Conservation (phyloP, 2,888 invertebrate genomes). For the Ennomos erosarius region DNA sequence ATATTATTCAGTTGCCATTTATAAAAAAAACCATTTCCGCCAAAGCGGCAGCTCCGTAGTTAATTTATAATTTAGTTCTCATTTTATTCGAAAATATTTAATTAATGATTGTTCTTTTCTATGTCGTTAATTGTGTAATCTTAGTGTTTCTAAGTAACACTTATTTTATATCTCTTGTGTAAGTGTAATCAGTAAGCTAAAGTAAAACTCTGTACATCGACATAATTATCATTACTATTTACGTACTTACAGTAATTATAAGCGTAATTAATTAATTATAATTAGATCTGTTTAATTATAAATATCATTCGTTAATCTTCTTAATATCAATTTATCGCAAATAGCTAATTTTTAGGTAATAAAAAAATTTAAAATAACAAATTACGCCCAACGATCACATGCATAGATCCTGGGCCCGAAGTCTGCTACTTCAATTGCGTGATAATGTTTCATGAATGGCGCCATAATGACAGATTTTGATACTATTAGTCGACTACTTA, state of each 20-base stretch:
- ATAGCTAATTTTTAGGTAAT: neutral
- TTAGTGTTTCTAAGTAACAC: conserved; percentile 13
- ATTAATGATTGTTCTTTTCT: conserved; percentile 8
- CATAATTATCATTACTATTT: conserved; percentile 30
- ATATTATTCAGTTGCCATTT: conserved; percentile 19
- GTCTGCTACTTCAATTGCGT: too few relatives aligned
- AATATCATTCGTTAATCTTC: neutral
- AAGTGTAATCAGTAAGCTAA: conserved; percentile 1
- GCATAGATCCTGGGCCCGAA: too few relatives aligned
- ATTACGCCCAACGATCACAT: too few relatives aligned
- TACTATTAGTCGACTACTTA: too few relatives aligned
- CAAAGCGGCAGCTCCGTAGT: conserved; percentile 12
- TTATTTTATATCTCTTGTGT: conserved; percentile 17
- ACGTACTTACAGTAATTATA: conserved; percentile 32
- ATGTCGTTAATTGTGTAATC: conserved; percentile 14
- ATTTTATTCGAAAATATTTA: conserved; percentile 8
- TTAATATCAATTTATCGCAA: neutral
- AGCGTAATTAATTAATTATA: conserved; percentile 21
- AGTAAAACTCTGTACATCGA: conserved; percentile 35
- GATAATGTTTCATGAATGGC: too few relatives aligned
- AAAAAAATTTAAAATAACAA: neutral
- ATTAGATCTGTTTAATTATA: conserved; percentile 22
- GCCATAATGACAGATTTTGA: too few relatives aligned
- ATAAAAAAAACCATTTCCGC: conserved; percentile 16
- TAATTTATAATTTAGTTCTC: conserved; percentile 8